Percentiles rank a stretch among this genome's conserved stretches.
Evolutionary conservation across 2,888 invertebrate species (phyloP).

Genomic region (Epirrhoe alternata): DNA sequence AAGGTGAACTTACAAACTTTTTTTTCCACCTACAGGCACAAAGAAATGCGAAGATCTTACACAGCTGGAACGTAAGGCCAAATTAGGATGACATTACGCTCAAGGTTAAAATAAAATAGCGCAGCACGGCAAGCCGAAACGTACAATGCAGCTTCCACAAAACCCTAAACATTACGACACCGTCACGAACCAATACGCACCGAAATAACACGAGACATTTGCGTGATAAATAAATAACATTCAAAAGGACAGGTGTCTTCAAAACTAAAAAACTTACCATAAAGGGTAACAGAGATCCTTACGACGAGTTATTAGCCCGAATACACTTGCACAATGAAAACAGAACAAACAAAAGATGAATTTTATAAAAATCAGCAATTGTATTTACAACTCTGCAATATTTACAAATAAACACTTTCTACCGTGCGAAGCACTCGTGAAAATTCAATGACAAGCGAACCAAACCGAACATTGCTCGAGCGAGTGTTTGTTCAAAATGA

Average conservation of each 20-base stretch:
- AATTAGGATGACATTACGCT: conserved; percentile 65
- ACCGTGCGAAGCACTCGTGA: conserved; percentile 66
- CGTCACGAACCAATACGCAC: conserved; percentile 39
- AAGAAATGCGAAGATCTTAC: conserved; percentile 39
- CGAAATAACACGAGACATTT: conserved; percentile 48
- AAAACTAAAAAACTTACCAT: conserved; percentile 61
- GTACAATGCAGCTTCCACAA: conserved; percentile 40
- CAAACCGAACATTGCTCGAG: conserved; percentile 13
- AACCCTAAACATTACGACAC: conserved; percentile 48
- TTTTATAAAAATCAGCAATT: conserved; percentile 47
- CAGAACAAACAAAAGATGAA: conserved; percentile 48
- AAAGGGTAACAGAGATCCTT: conserved; percentile 49
- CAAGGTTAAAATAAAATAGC: conserved; percentile 67
- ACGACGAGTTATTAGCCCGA: conserved; percentile 54
- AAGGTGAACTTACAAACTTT: neutral
- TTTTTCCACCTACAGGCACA: conserved; percentile 22
- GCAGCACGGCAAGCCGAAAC: conserved; percentile 50
- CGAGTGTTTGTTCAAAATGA: conserved; percentile 9
- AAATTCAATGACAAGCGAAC: conserved; percentile 41
- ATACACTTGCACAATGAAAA: conserved; percentile 60
- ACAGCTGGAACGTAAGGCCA: conserved; percentile 55
- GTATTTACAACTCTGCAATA: conserved; percentile 73
- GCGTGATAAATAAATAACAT: conserved; percentile 44
- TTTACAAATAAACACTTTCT: conserved; percentile 78
- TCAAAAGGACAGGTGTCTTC: conserved; percentile 50